Evolutionary conservation across 2,797 vertebrate species (phyloP).

Genomic region (Falco novaeseelandiae): DNA sequence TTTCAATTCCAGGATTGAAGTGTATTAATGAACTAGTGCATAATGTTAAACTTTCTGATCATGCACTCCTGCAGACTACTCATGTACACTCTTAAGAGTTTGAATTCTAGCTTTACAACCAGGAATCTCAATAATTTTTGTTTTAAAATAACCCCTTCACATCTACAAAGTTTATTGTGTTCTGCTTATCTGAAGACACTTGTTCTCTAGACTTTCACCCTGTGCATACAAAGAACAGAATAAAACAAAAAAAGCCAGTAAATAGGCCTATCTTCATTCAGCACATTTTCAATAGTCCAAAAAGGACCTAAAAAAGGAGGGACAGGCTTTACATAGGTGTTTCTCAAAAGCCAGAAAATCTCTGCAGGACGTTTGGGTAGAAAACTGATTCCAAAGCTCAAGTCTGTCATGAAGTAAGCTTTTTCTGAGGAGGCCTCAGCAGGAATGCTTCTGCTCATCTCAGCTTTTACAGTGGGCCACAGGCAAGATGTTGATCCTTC

Average conservation of each 20-base stretch:
- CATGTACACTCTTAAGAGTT: not conserved
- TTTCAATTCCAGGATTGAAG: not conserved
- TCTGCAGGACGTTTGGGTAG: not conserved
- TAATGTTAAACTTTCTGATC: not conserved
- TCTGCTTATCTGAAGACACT: not conserved
- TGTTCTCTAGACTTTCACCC: not conserved
- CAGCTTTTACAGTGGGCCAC: not conserved
- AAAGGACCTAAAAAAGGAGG: not conserved
- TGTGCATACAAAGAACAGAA: not conserved
- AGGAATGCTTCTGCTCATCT: not conserved
- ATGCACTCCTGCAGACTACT: not conserved
- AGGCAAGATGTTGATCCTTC: not conserved
- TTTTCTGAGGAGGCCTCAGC: not conserved
- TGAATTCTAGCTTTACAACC: not conserved
- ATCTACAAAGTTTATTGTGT: not conserved
- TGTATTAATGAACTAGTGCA: not conserved
- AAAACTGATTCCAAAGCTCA: not conserved
- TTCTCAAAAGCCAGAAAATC: not conserved
- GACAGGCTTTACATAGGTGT: not conserved
- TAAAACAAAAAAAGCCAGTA: not conserved
- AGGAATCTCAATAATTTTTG: not conserved
- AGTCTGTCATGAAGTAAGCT: not conserved
- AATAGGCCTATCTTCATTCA: not conserved
- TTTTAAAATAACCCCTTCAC: not conserved
- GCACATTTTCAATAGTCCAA: not conserved